A percentile compares a stretch with the other conserved stretches of the same genome.
These are phyloP conservation scores for Amblyornis subalaris DNA, from an alignment of 2,113 vertebrate genomes.

Conservation along the genomic window DNA sequence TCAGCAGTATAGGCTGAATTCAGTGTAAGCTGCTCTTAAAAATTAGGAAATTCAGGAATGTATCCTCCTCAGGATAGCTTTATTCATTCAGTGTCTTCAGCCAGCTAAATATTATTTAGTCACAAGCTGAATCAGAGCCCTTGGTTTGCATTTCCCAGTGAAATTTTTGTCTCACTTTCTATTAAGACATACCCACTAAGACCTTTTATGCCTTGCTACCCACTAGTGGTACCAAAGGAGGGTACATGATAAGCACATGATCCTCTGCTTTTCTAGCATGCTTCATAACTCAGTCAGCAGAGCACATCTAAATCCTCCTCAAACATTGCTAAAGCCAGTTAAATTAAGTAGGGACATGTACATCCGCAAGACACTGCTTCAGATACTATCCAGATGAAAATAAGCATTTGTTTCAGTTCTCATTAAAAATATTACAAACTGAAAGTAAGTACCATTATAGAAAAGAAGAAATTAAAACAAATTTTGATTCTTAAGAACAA, in stretches of 20 bases:
- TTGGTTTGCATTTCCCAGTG: background rate
- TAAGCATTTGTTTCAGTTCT: background rate
- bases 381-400: background rate
- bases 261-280: background rate
- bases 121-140: background rate
- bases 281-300: background rate
- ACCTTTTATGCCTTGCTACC: background rate
- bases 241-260: fast-evolving
- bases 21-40: background rate
- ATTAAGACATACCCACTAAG: background rate
- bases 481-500: background rate
- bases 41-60: background rate
- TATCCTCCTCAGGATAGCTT: background rate
- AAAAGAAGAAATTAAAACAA: background rate
- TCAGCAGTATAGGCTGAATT: background rate
- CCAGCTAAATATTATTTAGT: background rate
- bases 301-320: background rate
- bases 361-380: background rate
- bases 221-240: background rate
- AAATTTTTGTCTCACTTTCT: background rate
- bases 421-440: background rate
- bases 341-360: background rate
- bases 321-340: background rate
- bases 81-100: background rate
- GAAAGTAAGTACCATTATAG: background rate